phyloP scores from a whole-genome alignment of 1,140 invertebrate genomes.

The Drosophila simulans region DNA sequence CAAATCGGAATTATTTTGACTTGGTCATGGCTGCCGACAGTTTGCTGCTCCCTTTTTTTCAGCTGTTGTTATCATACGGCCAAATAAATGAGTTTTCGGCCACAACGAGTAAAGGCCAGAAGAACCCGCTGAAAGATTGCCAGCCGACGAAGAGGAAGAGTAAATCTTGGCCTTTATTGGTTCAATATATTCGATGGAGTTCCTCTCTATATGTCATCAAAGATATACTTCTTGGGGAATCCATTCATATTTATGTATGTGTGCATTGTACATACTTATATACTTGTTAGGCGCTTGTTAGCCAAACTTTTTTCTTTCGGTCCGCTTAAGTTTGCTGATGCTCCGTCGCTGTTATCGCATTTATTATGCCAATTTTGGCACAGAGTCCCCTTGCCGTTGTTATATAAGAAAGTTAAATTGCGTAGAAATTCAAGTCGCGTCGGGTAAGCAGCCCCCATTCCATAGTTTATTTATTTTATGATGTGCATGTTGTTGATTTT shows the following conservation, averaged over 20 bases:
- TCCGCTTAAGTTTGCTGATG: conserved; percentile 36
- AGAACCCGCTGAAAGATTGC: conserved; percentile 8
- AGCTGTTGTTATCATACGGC: conserved; percentile 30
- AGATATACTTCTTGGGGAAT: conserved; percentile 41
- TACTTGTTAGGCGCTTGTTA: conserved; percentile 59
- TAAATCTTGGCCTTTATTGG: conserved; percentile 62
- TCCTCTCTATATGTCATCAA: conserved; percentile 40
- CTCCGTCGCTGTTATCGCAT: conserved; percentile 62
- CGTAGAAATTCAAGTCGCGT: conserved; percentile 78
- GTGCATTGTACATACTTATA: conserved; percentile 30
- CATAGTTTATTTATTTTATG: conserved; percentile 75
- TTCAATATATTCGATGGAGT: conserved; percentile 67
- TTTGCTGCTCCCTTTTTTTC: conserved; percentile 9
- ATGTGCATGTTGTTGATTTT: conserved; percentile 73
- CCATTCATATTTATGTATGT: conserved; percentile 31
- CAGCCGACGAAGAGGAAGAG: conserved; percentile 18
- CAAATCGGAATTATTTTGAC: not conserved
- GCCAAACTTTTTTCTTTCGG: conserved; percentile 51
- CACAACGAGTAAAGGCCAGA: conserved; percentile 15
- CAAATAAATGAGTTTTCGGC: conserved; percentile 55
- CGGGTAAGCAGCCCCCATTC: conserved; percentile 15
- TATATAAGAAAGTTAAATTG: conserved; percentile 76
- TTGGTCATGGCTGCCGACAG: conserved; percentile 40
- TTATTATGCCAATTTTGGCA: conserved; percentile 70
- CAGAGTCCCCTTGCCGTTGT: conserved; percentile 19